Evolutionary conservation across 2,797 vertebrate genomes (phyloP).

Genomic region (Choloepus didactylus): DNA sequence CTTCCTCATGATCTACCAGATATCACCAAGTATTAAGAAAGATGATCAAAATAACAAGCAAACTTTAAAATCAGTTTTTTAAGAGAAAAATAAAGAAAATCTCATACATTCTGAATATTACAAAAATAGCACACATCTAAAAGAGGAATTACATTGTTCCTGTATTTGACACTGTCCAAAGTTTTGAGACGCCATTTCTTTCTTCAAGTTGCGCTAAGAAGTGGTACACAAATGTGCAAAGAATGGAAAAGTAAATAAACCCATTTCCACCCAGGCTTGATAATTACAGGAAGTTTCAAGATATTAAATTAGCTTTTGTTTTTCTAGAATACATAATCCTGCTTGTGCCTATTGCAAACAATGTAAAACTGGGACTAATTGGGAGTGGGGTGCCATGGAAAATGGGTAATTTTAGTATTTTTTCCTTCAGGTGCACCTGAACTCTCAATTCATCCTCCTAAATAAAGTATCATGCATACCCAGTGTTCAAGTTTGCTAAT

Average conservation of each 20-base stretch:
- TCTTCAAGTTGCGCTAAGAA: slow-evolving; percentile 29
- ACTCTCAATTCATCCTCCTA: slow-evolving; percentile 50
- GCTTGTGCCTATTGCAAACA: slow-evolving; percentile 53
- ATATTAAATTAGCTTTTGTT: slow-evolving; percentile 24
- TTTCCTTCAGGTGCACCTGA: background rate
- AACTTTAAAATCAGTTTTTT: slow-evolving; percentile 55
- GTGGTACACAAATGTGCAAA: slow-evolving; percentile 23
- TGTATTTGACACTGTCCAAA: background rate
- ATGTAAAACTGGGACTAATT: slow-evolving; percentile 52
- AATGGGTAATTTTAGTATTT: slow-evolving; percentile 43
- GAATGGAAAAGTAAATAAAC: slow-evolving; percentile 16
- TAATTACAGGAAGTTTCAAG: slow-evolving; percentile 7
- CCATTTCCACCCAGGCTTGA: background rate
- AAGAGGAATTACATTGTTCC: background rate
- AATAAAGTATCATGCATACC: background rate
- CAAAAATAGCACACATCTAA: background rate
- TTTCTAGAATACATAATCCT: slow-evolving; percentile 31
- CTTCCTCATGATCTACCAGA: slow-evolving; percentile 32
- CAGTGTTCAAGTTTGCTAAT: too few relatives aligned
- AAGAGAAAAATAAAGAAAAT: slow-evolving; percentile 52
- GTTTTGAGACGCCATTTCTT: background rate
- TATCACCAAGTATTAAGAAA: slow-evolving; percentile 47
- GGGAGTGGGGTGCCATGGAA: background rate
- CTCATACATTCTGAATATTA: background rate
- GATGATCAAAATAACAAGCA: slow-evolving; percentile 48